Evolutionary conservation across 2,113 vertebrate genomes (phyloP), one percentile per base, ranked within the genome.

Genomic region (Malurus elegans): DNA sequence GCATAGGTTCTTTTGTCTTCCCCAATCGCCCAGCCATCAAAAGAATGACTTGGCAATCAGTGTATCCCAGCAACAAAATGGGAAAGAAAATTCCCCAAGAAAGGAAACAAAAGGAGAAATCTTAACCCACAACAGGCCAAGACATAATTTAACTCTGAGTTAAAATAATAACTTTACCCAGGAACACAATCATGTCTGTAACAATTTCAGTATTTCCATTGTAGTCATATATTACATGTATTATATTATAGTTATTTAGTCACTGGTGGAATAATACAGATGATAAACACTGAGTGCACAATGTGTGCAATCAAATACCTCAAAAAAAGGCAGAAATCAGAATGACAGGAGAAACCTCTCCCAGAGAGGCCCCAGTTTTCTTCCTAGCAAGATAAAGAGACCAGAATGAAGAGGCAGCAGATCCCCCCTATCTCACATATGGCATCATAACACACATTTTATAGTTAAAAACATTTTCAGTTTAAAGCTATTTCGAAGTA

Each of bases 341-440:
- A 61, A 45, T 26, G 20, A 57, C 12, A 11, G 10, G 20, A 66
- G 23, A 53, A 92, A 61, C 3, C 54, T 8, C 14, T 66, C 48
- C 24, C 28, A 75, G 44, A 90, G 15, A 44, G 4, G 14, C 18
- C 20, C 15, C 48, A 17, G 17, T 5, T 47, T 45, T 54, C 45
- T 67, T 45, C 26, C 23, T 8, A 75, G 11, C 12, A 38, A 42
- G 26, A 42, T 57, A 57, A 78, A 51, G 10, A 38, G 31, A 51
- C 6, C 36, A 65, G 24, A 69, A 44, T 8, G 21, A 83, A 64
- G 24, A 65, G 20, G 18, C 29, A 82, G 56, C 8, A 42, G 34
- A 66, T 17, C 1, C 1, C 5, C 4, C 2, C 14, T 2, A 6
- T 23, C 32, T 85, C 18, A 16, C 0, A 1, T 15, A 11, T 3